A percentile compares a stretch with the other conserved stretches of the same genome.
These are phyloP conservation scores for Pogonomyrmex barbatus DNA, from an alignment of 1,140 invertebrate genomes.

Conservation along the genomic window DNA sequence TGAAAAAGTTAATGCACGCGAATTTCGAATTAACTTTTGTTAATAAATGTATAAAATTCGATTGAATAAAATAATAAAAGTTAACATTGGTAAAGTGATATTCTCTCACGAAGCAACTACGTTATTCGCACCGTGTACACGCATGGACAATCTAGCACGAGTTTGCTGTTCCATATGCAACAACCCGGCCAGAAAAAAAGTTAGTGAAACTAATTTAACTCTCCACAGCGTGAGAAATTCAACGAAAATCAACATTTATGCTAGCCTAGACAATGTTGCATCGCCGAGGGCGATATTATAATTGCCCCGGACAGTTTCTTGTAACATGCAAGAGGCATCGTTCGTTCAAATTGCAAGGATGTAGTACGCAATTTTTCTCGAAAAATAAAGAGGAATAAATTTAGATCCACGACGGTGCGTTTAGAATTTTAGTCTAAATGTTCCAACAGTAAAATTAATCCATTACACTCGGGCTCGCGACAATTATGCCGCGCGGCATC, in stretches of 20 bases:
- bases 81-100: constrained; percentile 42
- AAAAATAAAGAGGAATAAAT: background rate
- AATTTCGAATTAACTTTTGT: constrained; percentile 18
- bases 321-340: background rate
- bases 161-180: constrained; percentile 53
- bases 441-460: background rate
- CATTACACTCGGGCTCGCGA: background rate
- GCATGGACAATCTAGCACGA: constrained; percentile 46
- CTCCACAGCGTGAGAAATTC: constrained; percentile 35
- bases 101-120: constrained; percentile 3
- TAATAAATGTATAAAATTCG: background rate
- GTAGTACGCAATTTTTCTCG: background rate
- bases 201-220: constrained; percentile 57
- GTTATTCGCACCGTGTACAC: constrained; percentile 33
- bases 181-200: constrained; percentile 14
- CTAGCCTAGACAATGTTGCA: constrained; percentile 23
- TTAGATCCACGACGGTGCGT: background rate
- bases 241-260: constrained; percentile 54
- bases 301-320: background rate
- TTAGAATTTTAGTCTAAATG: background rate
- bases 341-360: constrained; percentile 9
- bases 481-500: background rate
- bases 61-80: constrained; percentile 28
- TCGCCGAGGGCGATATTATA: constrained; percentile 1
- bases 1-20: background rate